Evolutionary conservation across 2,888 invertebrate genomes (phyloP).

Genomic region (Brachylomia viminalis): DNA sequence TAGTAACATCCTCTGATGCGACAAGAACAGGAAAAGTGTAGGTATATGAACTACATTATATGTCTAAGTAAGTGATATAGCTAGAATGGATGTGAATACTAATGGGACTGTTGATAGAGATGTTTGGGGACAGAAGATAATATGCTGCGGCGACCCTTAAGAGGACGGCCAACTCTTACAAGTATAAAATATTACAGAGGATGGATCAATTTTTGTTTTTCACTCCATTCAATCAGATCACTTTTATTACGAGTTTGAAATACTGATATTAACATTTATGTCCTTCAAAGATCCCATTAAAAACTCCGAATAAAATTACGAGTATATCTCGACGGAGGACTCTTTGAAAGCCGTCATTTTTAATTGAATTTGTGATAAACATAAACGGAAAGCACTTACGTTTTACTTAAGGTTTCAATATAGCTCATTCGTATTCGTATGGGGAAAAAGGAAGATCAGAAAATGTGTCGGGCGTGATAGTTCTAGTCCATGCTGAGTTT

Average conservation of each 20-base stretch:
- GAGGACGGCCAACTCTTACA: too few relatives aligned
- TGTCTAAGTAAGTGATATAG: background rate
- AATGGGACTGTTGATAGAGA: background rate
- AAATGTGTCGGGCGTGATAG: background rate
- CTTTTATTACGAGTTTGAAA: constrained; percentile 24
- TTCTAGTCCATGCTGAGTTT: constrained; percentile 1
- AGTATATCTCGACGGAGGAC: constrained; percentile 27
- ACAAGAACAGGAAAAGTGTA: background rate
- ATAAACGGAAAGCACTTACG: constrained; percentile 29
- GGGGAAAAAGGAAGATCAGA: background rate
- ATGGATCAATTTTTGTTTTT: constrained; percentile 5
- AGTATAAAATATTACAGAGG: background rate
- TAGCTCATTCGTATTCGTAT: constrained; percentile 4
- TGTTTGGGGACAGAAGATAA: too few relatives aligned
- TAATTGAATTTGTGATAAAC: constrained; percentile 45
- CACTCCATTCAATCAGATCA: constrained; percentile 29
- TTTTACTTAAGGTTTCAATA: constrained; percentile 19
- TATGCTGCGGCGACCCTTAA: too few relatives aligned
- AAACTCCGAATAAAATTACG: constrained; percentile 40
- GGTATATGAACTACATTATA: background rate
- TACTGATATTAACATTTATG: constrained; percentile 39
- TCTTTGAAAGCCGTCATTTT: constrained; percentile 42
- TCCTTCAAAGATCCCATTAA: constrained; percentile 39
- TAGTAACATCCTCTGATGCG: background rate
- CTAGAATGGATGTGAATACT: too few relatives aligned